phyloP scores from a whole-genome alignment of 2,888 invertebrate genomes.

The Ommatoiulus sabulosus region DNA sequence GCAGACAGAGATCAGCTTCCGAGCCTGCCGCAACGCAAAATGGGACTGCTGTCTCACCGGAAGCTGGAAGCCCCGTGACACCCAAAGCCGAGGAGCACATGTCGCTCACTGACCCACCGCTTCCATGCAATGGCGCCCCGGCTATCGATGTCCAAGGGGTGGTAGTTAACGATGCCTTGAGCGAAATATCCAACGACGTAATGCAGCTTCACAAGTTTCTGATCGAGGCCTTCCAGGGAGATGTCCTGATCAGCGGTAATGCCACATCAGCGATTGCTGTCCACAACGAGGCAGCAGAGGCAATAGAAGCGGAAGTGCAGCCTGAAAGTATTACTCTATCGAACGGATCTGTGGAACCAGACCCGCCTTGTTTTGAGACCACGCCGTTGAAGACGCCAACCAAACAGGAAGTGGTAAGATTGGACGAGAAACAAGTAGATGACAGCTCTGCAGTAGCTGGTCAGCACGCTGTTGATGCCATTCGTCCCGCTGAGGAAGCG shows the following conservation, averaged over 20 bases:
- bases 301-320: neutral
- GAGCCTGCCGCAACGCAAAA: neutral
- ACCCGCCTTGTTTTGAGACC: neutral
- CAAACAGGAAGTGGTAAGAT: neutral
- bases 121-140: neutral
- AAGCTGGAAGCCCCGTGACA: neutral
- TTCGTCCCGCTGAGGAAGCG: neutral
- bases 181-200: slow-evolving; percentile 15
- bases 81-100: neutral
- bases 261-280: neutral
- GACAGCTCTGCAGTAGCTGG: neutral
- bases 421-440: neutral
- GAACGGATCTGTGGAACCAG: neutral
- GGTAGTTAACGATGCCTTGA: neutral
- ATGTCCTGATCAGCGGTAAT: neutral
- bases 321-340: neutral
- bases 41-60: neutral
- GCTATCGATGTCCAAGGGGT: neutral
- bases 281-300: neutral
- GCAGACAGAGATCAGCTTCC: neutral
- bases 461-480: neutral
- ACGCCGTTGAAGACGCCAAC: neutral
- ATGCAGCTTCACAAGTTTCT: slow-evolving; percentile 30
- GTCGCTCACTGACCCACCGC: neutral
- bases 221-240: slow-evolving; percentile 25